Conservation (phyloP, 1,140 invertebrate species). For the Philaenus spumarius region DNA sequence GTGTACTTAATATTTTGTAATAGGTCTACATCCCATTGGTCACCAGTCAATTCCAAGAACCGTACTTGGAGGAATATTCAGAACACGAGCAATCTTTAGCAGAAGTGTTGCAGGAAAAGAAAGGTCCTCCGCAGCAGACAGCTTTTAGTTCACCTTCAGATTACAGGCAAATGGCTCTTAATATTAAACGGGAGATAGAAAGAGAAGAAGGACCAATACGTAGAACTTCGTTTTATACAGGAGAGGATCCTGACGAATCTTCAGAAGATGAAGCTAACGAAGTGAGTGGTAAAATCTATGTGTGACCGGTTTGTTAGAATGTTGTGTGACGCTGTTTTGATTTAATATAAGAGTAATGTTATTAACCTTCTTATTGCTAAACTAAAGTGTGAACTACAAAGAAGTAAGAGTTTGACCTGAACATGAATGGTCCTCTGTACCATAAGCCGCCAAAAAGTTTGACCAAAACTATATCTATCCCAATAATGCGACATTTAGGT, state of each 20-base stretch:
- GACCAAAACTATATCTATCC: too few relatives aligned
- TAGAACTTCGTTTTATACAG: not conserved
- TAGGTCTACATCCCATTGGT: constrained; percentile 47
- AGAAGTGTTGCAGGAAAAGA: constrained; percentile 1
- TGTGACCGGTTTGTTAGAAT: too few relatives aligned
- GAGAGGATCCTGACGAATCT: too few relatives aligned
- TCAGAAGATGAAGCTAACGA: not conserved
- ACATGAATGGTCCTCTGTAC: too few relatives aligned
- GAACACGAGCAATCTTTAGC: not conserved
- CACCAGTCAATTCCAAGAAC: constrained; percentile 41
- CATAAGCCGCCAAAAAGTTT: too few relatives aligned
- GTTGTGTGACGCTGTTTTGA: too few relatives aligned
- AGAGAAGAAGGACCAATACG: constrained; percentile 32
- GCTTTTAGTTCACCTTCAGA: constrained; percentile 47
- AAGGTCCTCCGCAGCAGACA: constrained; percentile 7
- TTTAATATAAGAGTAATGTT: too few relatives aligned
- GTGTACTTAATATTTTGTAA: too few relatives aligned
- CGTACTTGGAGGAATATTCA: constrained; percentile 9
- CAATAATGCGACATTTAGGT: too few relatives aligned
- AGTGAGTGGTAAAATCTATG: not conserved
- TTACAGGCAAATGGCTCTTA: constrained; percentile 46
- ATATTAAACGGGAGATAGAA: constrained; percentile 40
- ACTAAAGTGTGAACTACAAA: too few relatives aligned
- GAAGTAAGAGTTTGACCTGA: too few relatives aligned
- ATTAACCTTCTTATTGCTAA: too few relatives aligned